These are phyloP conservation scores for Pygocentrus nattereri DNA, from an alignment of 2,797 vertebrate species.

Conservation along the genomic window DNA sequence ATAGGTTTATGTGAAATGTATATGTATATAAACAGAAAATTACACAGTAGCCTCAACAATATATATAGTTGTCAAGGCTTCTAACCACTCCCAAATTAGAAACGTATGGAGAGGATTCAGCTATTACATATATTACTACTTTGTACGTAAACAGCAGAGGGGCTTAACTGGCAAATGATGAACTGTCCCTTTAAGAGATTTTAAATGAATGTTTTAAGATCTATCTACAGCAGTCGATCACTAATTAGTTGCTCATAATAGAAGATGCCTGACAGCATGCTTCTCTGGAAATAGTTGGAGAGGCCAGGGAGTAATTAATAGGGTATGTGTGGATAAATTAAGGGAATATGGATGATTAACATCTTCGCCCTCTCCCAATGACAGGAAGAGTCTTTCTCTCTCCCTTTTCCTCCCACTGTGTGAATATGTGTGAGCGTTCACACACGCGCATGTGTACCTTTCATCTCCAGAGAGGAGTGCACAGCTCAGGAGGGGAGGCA, in stretches of 20 bases:
- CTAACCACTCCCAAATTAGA: background rate
- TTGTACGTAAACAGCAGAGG: background rate
- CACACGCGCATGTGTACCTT: constrained; percentile 22
- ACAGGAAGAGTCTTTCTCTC: constrained; percentile 42
- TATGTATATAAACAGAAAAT: too few relatives aligned
- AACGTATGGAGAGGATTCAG: background rate
- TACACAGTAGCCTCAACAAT: too few relatives aligned
- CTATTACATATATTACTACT: too few relatives aligned
- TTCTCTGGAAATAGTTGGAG: constrained; percentile 75
- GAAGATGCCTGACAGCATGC: constrained; percentile 72
- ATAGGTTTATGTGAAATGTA: too few relatives aligned
- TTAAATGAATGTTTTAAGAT: constrained; percentile 59
- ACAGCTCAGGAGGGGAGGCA: constrained; percentile 28
- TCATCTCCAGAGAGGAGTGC: constrained; percentile 33
- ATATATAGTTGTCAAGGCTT: too few relatives aligned
- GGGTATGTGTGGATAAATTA: constrained; percentile 79
- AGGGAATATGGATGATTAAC: constrained; percentile 82
- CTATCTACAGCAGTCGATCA: constrained; percentile 75
- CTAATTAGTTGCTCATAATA: constrained; percentile 83
- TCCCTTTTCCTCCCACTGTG: background rate
- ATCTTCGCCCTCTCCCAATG: constrained; percentile 77
- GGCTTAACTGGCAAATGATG: constrained; percentile 12
- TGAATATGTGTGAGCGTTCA: constrained; percentile 30
- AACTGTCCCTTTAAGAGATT: constrained; percentile 25
- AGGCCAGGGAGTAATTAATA: constrained; percentile 77